Percentiles rank a stretch among this genome's conserved stretches.
phyloP scores from a whole-genome alignment of 2,113 vertebrate genomes.

The Prietella phreatophila region DNA sequence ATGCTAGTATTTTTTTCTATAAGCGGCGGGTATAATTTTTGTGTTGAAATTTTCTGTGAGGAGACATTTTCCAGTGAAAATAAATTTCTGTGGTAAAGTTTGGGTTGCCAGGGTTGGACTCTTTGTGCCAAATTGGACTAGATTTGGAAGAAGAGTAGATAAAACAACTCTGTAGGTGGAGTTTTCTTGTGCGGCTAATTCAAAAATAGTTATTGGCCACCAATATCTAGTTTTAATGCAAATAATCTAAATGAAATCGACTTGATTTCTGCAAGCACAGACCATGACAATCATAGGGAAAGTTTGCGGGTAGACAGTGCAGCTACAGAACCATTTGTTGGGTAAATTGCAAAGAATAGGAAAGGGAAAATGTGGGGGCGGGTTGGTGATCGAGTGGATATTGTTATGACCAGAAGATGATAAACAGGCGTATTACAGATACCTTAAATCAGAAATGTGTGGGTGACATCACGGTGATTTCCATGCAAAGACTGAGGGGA shows the following conservation, averaged over 20 bases:
- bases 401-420: not conserved
- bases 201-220: not conserved
- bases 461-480: not conserved
- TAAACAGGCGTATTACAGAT: not conserved
- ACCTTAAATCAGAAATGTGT: not conserved
- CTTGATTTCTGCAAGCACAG: not conserved
- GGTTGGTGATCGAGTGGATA: not conserved
- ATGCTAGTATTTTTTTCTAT: too few species aligned
- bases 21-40: too few species aligned
- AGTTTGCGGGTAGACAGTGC: too few species aligned
- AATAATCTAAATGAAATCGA: not conserved
- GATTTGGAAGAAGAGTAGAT: too few species aligned
- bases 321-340: not conserved
- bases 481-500: not conserved
- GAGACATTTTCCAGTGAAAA: too few species aligned
- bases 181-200: not conserved
- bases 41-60: too few species aligned
- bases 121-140: not conserved
- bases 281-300: too few species aligned
- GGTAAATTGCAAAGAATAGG: not conserved
- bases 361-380: too few species aligned
- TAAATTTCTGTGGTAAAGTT: too few species aligned
- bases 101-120: too few species aligned
- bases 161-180: too few species aligned
- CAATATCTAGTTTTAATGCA: not conserved